phyloP scores from a whole-genome alignment of 2,888 invertebrate species.

The Nomada lathburiana region DNA sequence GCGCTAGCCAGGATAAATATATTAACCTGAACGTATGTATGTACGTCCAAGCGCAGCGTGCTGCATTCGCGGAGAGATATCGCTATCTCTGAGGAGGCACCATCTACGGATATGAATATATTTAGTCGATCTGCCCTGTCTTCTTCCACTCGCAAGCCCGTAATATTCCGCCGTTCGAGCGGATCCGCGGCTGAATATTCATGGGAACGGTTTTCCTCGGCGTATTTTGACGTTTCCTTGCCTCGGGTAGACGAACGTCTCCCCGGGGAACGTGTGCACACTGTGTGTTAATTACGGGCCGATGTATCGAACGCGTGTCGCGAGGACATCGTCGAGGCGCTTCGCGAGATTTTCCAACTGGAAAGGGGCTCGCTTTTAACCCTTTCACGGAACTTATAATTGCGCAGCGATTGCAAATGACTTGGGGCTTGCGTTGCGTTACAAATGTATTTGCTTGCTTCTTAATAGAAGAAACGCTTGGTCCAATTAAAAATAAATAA shows the following conservation, averaged over 20 bases:
- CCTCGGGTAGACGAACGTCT: slow-evolving; percentile 42
- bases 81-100: slow-evolving; percentile 50
- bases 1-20: slow-evolving; percentile 60
- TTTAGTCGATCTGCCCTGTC: slow-evolving; percentile 40
- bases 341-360: background rate
- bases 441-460: too few species aligned
- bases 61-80: slow-evolving; percentile 59
- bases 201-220: slow-evolving; percentile 44
- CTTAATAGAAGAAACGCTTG: too few species aligned
- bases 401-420: too few species aligned
- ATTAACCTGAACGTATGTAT: slow-evolving; percentile 52
- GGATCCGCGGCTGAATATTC: slow-evolving; percentile 62
- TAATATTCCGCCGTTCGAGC: slow-evolving; percentile 49
- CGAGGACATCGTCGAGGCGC: too few species aligned
- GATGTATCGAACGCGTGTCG: slow-evolving; percentile 33
- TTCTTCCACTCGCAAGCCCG: slow-evolving; percentile 20
- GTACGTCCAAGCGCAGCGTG: slow-evolving; percentile 11
- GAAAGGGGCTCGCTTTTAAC: background rate
- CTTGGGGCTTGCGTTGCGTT: too few species aligned
- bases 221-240: slow-evolving; percentile 56
- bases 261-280: background rate
- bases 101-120: slow-evolving; percentile 62
- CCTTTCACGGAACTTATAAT: too few species aligned
- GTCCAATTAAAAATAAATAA: too few species aligned
- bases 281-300: slow-evolving; percentile 37